Evolutionary conservation across 2,888 invertebrate genomes (phyloP), one percentile per base, ranked within the genome.

Genomic region (Erebia palarica): DNA sequence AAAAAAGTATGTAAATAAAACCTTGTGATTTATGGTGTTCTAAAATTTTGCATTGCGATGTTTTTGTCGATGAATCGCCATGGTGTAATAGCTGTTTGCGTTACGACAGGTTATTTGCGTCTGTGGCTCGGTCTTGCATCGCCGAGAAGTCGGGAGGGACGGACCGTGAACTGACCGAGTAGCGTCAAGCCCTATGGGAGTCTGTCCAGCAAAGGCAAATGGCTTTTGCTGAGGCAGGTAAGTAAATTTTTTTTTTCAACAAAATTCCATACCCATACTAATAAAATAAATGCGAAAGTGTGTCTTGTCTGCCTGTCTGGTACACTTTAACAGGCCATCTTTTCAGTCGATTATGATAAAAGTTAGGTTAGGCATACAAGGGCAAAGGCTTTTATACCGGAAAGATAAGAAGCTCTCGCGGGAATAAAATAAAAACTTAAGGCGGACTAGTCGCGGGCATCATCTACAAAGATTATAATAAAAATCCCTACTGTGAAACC

Each of bases 111-210:
- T 94, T 99, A 83, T 98, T 99, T 89, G 98, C 99, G 85, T 98
- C 98, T 1, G 99, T 99, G 76, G 99, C 99, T 27, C 95, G 98
- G 75, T 99, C 99, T 0, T 99, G 99, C 91, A 97, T 98, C 95
- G 96, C 96, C 57, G 97, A 97, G 83, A 97, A 97, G 89, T 95
- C 96, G 80, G 94, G 85, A 72, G 86, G 94, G 93, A 94, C 94
- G 69, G 96, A 96, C 80, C 91, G 94, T 75, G 96, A 96, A 81
- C 90, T 95, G 87, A 94, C 94, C 84, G 96, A 96, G 95, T 96
- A 92, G 91, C 92, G 84, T 78, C 84, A 86, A 81, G 88, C 91
- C 85, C 83, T 81, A 81, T 91, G 92, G 92, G 91, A 91, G 89
- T 87, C 90, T 78, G 81, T 85, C 79, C 87, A 87, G 79, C 85